Base-by-base conservation (phyloP, 2,797 vertebrate genomes). In the Oreonectes daqikongensis region DNA sequence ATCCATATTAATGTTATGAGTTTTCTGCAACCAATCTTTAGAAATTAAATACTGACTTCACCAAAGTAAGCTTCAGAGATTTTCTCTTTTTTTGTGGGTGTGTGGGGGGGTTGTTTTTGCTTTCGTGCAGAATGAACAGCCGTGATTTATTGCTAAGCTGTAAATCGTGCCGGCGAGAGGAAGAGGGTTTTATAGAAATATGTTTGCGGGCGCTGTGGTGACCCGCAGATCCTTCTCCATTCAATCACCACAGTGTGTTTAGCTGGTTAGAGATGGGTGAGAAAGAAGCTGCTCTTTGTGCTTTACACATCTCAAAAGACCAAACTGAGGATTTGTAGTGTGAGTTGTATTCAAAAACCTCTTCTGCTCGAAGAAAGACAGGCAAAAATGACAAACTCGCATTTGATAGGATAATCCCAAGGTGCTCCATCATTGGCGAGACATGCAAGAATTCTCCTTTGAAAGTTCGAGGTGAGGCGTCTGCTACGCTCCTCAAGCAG, bases 171-270 rank as follows among this genome's bases (percentile, higher is more conserved):
- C 81, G 22, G 57, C 59, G 67, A 57, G 24, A 68, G 85, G 68
- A 85, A 85, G 77, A 84, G 82, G 79, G 80, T 86, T 89, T 88
- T 84, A 79, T 79, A 55, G 82, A 84, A 81, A 82, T 76, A 22
- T 78, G 82, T 80, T 78, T 73, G 44, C 77, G 75, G 72, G 59
- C 86, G 83, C 46, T n/a, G 46, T 82, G 81, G 64, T 75, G 85
- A 84, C 80, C 81, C 78, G 77, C 77, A 61, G 79, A 82, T n/a
- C 82, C 82, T 32, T 63, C 83, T 87, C 86, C 86, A 87, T 86
- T 85, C 85, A 86, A 79, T 83, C 83, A 84, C 46, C 1, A 82
- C 72, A 82, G 87, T 87, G 81, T 77, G 81, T 84, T 81, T 78
- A 84, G 57, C 30, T 84, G 84, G 86, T 84, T 84, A 72, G 80